Base-by-base conservation (phyloP, 1,140 invertebrate genomes). In the Metopolophium dirhodum region DNA sequence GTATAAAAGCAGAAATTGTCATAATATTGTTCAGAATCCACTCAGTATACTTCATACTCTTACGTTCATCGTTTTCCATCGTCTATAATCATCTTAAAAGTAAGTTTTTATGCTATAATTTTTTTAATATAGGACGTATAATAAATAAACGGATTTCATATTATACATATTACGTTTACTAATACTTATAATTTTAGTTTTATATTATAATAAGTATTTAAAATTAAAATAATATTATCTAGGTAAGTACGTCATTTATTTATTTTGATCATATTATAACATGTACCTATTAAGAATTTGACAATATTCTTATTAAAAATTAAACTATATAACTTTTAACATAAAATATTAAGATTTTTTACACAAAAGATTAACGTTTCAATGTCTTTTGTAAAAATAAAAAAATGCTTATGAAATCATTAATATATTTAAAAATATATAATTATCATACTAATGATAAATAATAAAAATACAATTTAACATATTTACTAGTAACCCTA, bases 1-100 rank as follows among this genome's bases (percentile, higher is more conserved):
- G 26, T 92, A 92, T 92, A 92, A 92, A 83, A 77, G 47, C 41
- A n/a, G 90, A 35, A 83, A 49, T n/a, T 47, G n/a, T 54, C 22
- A 23, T 41, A 35, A 26, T 54, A 57, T 23, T 54, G 51, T 14
- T 89, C 87, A 89, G 87, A 89, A 54, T 54, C 87, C 9, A 8
- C 54, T 57, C 23, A 35, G 87, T 37, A 26, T 77, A 77, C 61
- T 77, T n/a, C 4, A n/a, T n/a, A 89, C 49, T 35, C 35, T 89
- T 6, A 35, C n/a, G 51, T 57, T 4, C 20, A 20, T 37, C 87
- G 35, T 37, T 37, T 54, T 35, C 14, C 35, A 22, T 37, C n/a
- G 51, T 37, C 41, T 51, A 20, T 18, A n/a, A 22, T 23, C 45
- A 14, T 41, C 30, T 49, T 8, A 41, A 35, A 89, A 54, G 87